Evolutionary conservation across 2,113 vertebrate species (phyloP).

Genomic region (Tupaia tana): DNA sequence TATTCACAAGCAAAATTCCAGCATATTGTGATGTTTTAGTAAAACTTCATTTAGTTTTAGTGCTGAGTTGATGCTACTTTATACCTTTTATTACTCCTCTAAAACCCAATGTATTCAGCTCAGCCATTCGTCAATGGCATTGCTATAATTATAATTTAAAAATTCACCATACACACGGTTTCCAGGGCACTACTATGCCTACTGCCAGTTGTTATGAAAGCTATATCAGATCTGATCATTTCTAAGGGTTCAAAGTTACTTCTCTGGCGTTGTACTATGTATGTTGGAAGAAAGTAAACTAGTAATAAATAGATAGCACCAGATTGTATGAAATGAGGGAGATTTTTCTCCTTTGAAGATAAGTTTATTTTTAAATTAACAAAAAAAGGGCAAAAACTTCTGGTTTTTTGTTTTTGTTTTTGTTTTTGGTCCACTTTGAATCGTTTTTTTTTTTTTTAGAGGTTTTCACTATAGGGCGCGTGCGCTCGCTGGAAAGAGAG

Average conservation of each 20-base stretch:
- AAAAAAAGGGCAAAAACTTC: neutral
- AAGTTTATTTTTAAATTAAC: conserved; percentile 29
- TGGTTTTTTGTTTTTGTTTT: neutral
- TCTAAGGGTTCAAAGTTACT: neutral
- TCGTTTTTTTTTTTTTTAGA: neutral
- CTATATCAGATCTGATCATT: neutral
- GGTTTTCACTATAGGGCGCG: too few species aligned
- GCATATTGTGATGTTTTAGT: neutral
- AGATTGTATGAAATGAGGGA: neutral
- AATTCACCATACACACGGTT: neutral
- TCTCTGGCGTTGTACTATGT: neutral
- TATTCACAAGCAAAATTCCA: neutral
- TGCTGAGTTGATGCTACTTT: neutral
- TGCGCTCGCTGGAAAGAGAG: too few species aligned
- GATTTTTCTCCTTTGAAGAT: neutral
- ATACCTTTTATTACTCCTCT: neutral
- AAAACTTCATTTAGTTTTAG: neutral
- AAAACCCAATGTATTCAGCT: neutral
- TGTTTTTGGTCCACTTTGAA: too few species aligned
- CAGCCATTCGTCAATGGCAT: neutral
- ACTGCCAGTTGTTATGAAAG: neutral
- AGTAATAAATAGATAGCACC: neutral
- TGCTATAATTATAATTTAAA: neutral
- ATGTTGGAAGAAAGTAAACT: neutral
- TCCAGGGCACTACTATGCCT: neutral